phyloP scores from a whole-genome alignment of 2,797 vertebrate genomes.

The Ceryle rudis region DNA sequence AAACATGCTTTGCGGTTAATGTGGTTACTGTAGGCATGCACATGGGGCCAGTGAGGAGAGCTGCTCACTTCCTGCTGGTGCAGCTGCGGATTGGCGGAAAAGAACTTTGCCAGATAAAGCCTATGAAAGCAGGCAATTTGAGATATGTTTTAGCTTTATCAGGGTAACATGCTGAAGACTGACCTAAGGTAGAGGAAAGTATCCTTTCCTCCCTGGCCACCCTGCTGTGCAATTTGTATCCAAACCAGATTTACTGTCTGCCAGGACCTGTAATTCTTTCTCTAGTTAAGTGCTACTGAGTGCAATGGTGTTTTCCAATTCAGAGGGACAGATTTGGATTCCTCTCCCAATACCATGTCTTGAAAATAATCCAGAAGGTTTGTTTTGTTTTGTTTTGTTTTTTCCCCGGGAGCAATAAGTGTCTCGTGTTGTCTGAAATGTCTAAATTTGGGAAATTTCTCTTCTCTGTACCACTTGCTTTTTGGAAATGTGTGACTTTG shows the following conservation, averaged over 20 bases:
- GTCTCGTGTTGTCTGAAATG: neutral
- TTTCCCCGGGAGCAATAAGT: neutral
- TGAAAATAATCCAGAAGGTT: neutral
- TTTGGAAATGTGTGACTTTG: neutral
- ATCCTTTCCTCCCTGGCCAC: neutral
- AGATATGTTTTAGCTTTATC: neutral
- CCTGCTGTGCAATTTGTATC: neutral
- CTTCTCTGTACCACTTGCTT: neutral
- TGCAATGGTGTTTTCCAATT: neutral
- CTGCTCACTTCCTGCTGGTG: slow-evolving; percentile 56
- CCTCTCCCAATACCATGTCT: neutral
- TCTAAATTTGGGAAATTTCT: neutral
- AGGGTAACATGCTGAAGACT: neutral
- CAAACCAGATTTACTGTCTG: neutral
- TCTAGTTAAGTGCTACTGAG: fast-evolving
- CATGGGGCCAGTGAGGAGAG: slow-evolving; percentile 37
- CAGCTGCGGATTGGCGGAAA: neutral
- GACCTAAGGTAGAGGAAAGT: neutral
- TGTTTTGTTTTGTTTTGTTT: neutral
- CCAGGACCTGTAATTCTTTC: neutral
- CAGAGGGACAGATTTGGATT: neutral
- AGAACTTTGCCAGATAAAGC: neutral
- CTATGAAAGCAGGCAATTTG: neutral
- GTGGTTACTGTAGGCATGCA: slow-evolving; percentile 65
- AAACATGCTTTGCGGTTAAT: slow-evolving; percentile 69